A percentile compares a stretch with the other conserved stretches of the same genome.
phyloP scores from a whole-genome alignment of 2,113 vertebrate species.

The Alligator mississippiensis region DNA sequence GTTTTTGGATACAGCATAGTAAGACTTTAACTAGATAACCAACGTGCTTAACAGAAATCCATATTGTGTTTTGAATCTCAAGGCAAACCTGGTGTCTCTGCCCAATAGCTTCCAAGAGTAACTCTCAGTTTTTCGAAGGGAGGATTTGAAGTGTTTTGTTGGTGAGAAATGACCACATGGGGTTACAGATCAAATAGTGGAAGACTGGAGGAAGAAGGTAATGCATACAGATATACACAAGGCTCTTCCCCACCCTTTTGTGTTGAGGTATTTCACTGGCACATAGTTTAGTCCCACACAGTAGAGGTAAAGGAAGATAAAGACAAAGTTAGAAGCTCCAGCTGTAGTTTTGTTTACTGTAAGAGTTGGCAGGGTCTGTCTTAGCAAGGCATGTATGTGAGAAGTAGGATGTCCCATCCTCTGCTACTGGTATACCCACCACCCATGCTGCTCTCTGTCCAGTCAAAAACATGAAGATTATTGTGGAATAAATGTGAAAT shows the following conservation, averaged over 20 bases:
- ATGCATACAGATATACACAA: neutral
- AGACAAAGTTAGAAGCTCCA: neutral
- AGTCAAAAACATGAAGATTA: neutral
- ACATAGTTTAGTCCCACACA: neutral
- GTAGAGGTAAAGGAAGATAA: neutral
- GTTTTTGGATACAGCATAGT: neutral
- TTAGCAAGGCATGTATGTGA: neutral
- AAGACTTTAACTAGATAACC: neutral
- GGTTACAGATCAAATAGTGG: neutral
- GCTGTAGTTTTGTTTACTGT: neutral
- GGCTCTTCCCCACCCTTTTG: rapidly evolving
- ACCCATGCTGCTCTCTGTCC: neutral
- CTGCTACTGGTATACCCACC: neutral
- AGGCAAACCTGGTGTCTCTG: neutral
- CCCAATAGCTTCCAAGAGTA: neutral
- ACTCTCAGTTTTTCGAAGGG: neutral
- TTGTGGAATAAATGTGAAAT: neutral
- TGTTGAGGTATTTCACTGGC: constrained; percentile 4
- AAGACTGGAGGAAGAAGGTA: neutral
- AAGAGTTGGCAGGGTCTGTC: neutral
- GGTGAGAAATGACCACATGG: neutral
- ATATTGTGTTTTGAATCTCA: neutral
- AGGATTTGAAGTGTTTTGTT: neutral
- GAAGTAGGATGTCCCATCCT: neutral
- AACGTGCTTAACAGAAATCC: neutral